Evolutionary conservation across 2,797 vertebrate species (phyloP).

Genomic region (Streptopelia turtur): DNA sequence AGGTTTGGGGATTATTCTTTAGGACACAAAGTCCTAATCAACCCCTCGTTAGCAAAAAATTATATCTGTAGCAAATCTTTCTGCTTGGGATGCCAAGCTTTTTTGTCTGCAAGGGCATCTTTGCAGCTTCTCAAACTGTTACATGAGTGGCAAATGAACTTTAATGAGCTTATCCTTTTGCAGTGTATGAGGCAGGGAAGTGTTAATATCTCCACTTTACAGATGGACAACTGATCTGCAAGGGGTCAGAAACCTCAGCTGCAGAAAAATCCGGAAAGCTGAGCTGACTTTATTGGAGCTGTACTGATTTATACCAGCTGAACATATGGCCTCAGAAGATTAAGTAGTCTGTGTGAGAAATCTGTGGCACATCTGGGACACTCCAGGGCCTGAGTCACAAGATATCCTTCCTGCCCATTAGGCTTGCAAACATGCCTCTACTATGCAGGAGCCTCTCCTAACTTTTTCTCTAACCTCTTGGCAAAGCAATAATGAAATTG

Average conservation of each 20-base stretch:
- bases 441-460: background rate
- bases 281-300: slow-evolving; percentile 48
- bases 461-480: slow-evolving; percentile 1
- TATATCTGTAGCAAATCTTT: background rate
- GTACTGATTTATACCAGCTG: slow-evolving; percentile 58
- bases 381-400: slow-evolving; percentile 33
- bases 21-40: background rate
- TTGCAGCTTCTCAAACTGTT: background rate
- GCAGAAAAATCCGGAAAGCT: slow-evolving; percentile 42
- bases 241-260: slow-evolving; percentile 45
- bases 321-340: slow-evolving; percentile 50
- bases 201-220: slow-evolving; percentile 31
- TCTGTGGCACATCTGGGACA: slow-evolving; percentile 57
- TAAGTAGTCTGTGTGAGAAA: slow-evolving; percentile 48
- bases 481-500: slow-evolving; percentile 51
- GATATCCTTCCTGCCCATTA: slow-evolving; percentile 41
- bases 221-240: slow-evolving; percentile 17
- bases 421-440: background rate
- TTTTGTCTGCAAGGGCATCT: background rate
- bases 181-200: background rate
- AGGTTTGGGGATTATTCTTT: background rate
- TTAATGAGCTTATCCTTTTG: background rate
- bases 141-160: background rate
- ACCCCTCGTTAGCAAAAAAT: background rate
- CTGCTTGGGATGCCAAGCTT: background rate